Conservation (phyloP, 2,797 vertebrate genomes). For the Platalea minor region DNA sequence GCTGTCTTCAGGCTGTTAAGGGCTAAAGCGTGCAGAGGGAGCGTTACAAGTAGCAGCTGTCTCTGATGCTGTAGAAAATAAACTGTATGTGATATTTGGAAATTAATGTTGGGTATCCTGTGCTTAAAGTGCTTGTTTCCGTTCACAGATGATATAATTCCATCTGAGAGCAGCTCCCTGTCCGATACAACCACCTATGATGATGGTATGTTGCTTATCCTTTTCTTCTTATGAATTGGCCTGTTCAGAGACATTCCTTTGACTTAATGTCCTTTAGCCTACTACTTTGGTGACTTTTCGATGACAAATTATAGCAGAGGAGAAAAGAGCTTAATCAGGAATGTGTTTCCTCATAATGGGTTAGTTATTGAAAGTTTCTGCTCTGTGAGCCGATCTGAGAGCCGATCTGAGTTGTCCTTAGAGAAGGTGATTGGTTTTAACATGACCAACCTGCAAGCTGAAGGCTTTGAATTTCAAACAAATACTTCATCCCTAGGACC, state of each 20-base stretch:
- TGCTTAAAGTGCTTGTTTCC: slow-evolving; percentile 13
- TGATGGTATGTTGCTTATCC: slow-evolving; percentile 79
- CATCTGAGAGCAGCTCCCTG: slow-evolving; percentile 90
- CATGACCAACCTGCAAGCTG: background rate
- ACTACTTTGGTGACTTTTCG: background rate
- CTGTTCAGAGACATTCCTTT: background rate
- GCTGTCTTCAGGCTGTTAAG: background rate
- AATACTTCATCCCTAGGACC: background rate
- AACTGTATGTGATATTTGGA: background rate
- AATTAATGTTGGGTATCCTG: background rate
- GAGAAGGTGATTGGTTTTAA: background rate
- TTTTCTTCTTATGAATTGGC: background rate
- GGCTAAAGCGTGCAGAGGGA: background rate
- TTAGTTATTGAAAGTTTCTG: background rate
- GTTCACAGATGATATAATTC: slow-evolving; percentile 86
- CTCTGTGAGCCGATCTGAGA: background rate
- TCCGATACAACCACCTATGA: slow-evolving; percentile 91
- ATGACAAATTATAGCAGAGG: background rate
- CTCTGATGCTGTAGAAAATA: background rate
- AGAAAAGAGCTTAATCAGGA: background rate
- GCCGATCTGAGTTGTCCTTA: background rate
- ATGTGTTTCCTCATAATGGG: background rate
- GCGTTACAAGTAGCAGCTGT: background rate
- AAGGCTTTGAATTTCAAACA: background rate
- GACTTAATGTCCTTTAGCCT: background rate